These are phyloP conservation scores for Oostethus manadensis DNA, from an alignment of 2,113 vertebrate species.

Conservation along the genomic window DNA sequence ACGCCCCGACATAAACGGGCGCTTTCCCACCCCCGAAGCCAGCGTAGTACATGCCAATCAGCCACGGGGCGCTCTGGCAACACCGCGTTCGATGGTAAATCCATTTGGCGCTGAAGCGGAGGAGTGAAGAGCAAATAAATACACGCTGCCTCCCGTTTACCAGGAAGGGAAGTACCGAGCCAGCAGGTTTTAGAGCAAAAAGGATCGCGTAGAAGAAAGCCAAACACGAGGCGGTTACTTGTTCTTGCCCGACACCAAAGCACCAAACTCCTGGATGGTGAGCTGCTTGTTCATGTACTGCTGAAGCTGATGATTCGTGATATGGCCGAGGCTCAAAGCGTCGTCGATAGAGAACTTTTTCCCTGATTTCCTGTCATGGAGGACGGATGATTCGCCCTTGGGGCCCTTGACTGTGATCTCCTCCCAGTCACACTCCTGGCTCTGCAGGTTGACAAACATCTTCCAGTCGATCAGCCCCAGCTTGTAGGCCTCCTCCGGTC, in stretches of 20 bases:
- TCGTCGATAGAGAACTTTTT: slow-evolving; percentile 93
- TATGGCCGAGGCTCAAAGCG: slow-evolving; percentile 78
- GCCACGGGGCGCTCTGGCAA: not conserved
- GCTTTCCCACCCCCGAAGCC: slow-evolving; percentile 15
- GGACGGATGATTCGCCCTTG: slow-evolving; percentile 84
- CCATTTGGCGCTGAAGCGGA: too few species aligned
- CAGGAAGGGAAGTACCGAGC: slow-evolving; percentile 22
- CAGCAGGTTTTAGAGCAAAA: slow-evolving; percentile 4
- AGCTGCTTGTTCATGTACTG: slow-evolving; percentile 92
- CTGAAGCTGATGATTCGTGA: slow-evolving; percentile 80
- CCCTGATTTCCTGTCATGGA: slow-evolving; percentile 92
- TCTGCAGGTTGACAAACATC: slow-evolving; percentile 91
- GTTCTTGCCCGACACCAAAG: slow-evolving; percentile 81
- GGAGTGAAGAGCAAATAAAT: slow-evolving; percentile 45
- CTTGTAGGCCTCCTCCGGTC: slow-evolving; percentile 89
- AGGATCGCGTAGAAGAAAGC: slow-evolving; percentile 8
- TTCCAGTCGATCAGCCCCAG: slow-evolving; percentile 92
- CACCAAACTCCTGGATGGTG: slow-evolving; percentile 91
- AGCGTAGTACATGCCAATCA: slow-evolving; percentile 24
- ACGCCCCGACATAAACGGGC: slow-evolving; percentile 4
- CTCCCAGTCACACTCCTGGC: slow-evolving; percentile 98
- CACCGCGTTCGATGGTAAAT: slow-evolving; percentile 7
- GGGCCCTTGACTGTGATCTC: slow-evolving; percentile 91
- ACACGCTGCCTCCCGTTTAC: slow-evolving; percentile 33
- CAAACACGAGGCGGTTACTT: slow-evolving; percentile 20